Evolutionary conservation across 2,113 vertebrate genomes (phyloP).

Genomic region (Amazona guildingii): DNA sequence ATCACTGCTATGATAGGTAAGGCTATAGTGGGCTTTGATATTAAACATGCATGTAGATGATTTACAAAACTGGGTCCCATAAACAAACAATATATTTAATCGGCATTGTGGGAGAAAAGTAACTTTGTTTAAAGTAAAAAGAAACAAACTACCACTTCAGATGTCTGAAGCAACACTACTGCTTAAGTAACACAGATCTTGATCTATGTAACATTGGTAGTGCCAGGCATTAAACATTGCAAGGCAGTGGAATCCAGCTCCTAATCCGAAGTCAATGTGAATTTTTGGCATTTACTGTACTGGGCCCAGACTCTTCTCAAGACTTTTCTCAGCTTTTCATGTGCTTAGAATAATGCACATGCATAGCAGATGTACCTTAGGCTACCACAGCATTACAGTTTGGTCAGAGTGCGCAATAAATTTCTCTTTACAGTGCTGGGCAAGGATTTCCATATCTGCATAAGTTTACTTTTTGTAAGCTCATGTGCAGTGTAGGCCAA

Average conservation of each 20-base stretch:
- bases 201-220: background rate
- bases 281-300: background rate
- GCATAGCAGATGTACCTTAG: background rate
- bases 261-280: background rate
- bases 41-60: background rate
- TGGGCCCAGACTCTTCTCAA: background rate
- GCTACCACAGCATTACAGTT: background rate
- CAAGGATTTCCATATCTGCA: conserved; percentile 29
- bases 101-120: background rate
- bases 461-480: background rate
- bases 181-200: background rate
- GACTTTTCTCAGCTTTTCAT: background rate
- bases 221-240: background rate
- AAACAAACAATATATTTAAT: background rate
- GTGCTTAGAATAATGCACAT: background rate
- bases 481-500: background rate
- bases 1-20: background rate
- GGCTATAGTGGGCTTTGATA: background rate
- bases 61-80: background rate
- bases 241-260: background rate
- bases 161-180: background rate
- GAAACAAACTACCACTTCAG: background rate
- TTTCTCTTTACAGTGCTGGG: background rate
- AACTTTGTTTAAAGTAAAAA: background rate
- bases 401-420: background rate